phyloP scores from a whole-genome alignment of 2,113 vertebrate genomes.

The Lophura nycthemera region DNA sequence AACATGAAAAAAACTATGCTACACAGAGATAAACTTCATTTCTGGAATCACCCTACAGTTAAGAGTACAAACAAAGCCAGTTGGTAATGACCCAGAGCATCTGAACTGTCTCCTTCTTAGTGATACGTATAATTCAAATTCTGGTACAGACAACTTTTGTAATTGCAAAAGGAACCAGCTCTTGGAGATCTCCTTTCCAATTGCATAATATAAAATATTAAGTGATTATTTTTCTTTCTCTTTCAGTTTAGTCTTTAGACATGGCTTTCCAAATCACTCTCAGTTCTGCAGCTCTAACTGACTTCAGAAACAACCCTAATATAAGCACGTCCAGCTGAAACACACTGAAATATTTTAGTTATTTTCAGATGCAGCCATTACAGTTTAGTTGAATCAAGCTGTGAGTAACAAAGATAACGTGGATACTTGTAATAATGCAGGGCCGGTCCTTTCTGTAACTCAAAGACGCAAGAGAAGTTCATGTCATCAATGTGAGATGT shows the following conservation, averaged over 20 bases:
- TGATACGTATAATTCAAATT: background rate
- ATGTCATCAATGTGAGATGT: slow-evolving; percentile 21
- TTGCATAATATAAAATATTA: slow-evolving; percentile 22
- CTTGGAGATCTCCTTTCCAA: slow-evolving; percentile 20
- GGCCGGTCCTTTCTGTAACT: slow-evolving; percentile 7
- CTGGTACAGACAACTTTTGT: background rate
- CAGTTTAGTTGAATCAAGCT: slow-evolving; percentile 57
- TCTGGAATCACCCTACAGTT: background rate
- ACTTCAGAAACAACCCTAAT: slow-evolving; percentile 36
- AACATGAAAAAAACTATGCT: slow-evolving; percentile 7
- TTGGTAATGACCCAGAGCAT: slow-evolving; percentile 18
- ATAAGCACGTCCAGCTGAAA: slow-evolving; percentile 37
- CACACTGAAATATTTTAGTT: slow-evolving; percentile 32
- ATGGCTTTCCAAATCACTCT: background rate
- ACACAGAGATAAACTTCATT: background rate
- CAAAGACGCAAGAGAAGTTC: background rate
- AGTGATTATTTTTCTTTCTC: background rate
- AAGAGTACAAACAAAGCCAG: slow-evolving; percentile 27
- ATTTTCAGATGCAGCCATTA: slow-evolving; percentile 68
- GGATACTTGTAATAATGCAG: slow-evolving; percentile 40
- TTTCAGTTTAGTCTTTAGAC: background rate
- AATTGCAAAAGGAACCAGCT: background rate
- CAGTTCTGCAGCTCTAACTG: slow-evolving; percentile 7
- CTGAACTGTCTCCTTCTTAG: slow-evolving; percentile 1
- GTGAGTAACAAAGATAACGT: slow-evolving; percentile 15